phyloP scores from a whole-genome alignment of 64 coral and sea anemone genomes.

The Actinia equina region DNA sequence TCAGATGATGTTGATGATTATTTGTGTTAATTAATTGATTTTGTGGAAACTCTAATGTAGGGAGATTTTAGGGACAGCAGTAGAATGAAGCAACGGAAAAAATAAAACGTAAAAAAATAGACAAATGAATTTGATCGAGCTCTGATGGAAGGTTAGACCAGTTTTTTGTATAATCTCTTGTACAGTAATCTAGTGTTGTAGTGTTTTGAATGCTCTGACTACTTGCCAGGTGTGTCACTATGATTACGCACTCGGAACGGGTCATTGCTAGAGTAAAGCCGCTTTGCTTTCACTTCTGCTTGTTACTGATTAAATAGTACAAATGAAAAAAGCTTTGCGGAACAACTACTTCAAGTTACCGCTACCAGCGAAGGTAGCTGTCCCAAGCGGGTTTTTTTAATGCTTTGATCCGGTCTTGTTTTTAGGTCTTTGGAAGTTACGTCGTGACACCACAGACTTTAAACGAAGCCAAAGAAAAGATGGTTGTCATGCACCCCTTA shows the following conservation, averaged over 20 bases:
- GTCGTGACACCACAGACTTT: slow-evolving; percentile 86
- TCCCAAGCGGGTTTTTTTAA: no score
- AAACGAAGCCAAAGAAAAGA: slow-evolving; percentile 94
- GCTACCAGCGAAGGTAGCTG: no score
- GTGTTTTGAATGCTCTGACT: not conserved
- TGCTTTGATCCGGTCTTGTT: not conserved
- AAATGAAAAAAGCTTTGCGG: not conserved
- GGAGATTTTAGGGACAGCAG: no score
- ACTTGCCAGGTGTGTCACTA: not conserved
- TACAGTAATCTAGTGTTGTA: no score
- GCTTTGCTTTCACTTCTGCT: not conserved
- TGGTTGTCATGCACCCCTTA: slow-evolving; percentile 96
- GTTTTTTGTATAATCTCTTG: no score
- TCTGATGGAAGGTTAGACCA: no score
- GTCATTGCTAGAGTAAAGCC: not conserved
- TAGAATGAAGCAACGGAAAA: no score
- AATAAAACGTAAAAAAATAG: no score
- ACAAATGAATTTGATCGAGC: no score
- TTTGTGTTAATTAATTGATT: not conserved
- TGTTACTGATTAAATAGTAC: not conserved
- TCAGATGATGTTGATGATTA: not conserved
- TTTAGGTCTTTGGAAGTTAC: slow-evolving; percentile 83
- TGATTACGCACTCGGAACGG: not conserved
- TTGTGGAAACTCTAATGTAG: no score
- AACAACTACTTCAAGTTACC: not conserved